Evolutionary conservation across 2,797 vertebrate genomes (phyloP).

Genomic region (Tenualosa thibaudeaui): DNA sequence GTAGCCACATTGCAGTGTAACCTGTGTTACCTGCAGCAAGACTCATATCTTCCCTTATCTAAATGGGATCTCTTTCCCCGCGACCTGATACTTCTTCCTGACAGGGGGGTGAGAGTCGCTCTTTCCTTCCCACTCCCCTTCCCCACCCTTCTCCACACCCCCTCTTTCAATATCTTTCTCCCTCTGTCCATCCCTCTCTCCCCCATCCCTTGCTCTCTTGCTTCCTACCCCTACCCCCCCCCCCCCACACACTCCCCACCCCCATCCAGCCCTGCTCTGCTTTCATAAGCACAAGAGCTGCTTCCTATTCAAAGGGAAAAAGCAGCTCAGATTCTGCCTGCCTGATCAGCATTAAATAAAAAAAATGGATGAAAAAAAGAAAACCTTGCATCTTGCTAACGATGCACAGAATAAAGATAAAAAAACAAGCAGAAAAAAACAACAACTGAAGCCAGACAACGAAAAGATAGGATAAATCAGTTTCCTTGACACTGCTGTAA

Average conservation of each 20-base stretch:
- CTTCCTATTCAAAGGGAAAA: constrained; percentile 17
- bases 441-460: constrained; percentile 25
- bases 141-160: not conserved
- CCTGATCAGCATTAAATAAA: constrained; percentile 36
- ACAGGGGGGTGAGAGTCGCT: constrained; percentile 42
- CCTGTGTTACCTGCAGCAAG: constrained; percentile 62
- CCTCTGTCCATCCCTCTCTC: constrained; percentile 36
- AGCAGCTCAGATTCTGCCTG: constrained; percentile 14
- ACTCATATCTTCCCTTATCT: constrained; percentile 65
- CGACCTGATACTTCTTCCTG: constrained; percentile 50
- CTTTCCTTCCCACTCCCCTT: constrained; percentile 36
- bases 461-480: not conserved
- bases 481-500: not conserved
- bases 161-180: not conserved
- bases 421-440: not conserved
- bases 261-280: constrained; percentile 7
- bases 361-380: not conserved
- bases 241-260: not conserved
- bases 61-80: constrained; percentile 53
- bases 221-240: constrained; percentile 7
- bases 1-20: constrained; percentile 16
- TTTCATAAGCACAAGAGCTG: constrained; percentile 2
- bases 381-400: constrained; percentile 2
- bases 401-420: not conserved
- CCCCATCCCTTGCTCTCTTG: constrained; percentile 45